phyloP scores from a whole-genome alignment of 2,113 vertebrate genomes.

The Thymallus thymallus region DNA sequence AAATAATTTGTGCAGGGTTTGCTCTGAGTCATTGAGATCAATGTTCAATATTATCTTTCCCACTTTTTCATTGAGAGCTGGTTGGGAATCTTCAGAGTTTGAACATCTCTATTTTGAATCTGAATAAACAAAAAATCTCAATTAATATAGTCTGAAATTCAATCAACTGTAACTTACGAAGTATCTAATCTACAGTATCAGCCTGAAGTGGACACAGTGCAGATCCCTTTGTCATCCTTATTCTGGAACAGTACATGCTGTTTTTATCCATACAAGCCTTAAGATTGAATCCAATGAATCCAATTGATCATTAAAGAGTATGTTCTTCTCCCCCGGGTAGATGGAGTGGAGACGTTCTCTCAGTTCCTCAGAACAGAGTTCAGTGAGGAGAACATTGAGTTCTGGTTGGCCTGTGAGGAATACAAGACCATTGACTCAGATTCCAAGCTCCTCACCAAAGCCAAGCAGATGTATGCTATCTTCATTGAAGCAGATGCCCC shows the following conservation, averaged over 20 bases:
- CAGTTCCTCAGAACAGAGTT: constrained; percentile 90
- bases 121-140: too few species aligned
- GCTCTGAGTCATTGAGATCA: too few species aligned
- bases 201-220: background rate
- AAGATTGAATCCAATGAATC: background rate
- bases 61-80: too few species aligned
- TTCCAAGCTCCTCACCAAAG: constrained; percentile 79
- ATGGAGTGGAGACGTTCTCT: constrained; percentile 84
- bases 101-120: too few species aligned
- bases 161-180: too few species aligned
- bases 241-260: background rate
- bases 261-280: background rate
- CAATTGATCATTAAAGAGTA: background rate
- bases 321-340: constrained; percentile 57
- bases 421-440: constrained; percentile 83
- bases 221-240: background rate
- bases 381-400: constrained; percentile 97
- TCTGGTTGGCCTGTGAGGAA: constrained; percentile 93
- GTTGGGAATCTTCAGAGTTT: too few species aligned
- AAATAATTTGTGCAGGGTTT: too few species aligned
- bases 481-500: constrained; percentile 86
- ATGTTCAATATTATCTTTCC: too few species aligned
- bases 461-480: constrained; percentile 85
- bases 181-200: too few species aligned
- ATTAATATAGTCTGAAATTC: too few species aligned